A percentile compares a stretch with the other conserved stretches of the same genome.
These are phyloP conservation scores for Indri indri DNA, from an alignment of 2,113 vertebrate species.

Conservation along the genomic window DNA sequence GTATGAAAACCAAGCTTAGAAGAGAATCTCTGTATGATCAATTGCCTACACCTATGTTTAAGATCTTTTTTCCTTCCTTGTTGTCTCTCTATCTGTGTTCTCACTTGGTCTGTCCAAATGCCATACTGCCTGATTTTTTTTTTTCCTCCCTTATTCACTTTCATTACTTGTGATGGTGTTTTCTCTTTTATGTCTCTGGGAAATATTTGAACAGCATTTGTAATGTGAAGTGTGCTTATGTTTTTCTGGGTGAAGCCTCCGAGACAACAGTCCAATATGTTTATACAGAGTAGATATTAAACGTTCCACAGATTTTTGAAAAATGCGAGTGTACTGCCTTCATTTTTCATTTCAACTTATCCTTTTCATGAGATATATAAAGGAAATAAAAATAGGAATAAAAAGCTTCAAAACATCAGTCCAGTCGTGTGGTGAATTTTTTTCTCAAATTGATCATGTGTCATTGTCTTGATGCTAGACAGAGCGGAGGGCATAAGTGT, in stretches of 20 bases:
- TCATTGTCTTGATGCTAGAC: not conserved
- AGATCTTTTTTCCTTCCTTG: not conserved
- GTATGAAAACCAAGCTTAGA: not conserved
- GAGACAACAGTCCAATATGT: not conserved
- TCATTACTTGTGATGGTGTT: constrained; percentile 39
- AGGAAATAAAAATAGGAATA: constrained; percentile 66
- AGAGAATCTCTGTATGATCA: not conserved
- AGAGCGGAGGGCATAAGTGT: not conserved
- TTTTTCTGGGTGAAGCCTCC: not conserved
- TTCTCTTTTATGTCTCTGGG: constrained; percentile 45
- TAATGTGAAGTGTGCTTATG: not conserved
- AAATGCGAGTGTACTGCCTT: not conserved
- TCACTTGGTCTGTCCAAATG: not conserved
- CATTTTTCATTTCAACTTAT: not conserved
- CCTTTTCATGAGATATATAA: constrained; percentile 67
- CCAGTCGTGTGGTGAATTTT: constrained; percentile 22
- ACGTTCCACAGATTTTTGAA: not conserved
- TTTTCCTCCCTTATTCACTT: not conserved
- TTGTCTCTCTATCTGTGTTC: not conserved
- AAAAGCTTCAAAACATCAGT: constrained; percentile 56
- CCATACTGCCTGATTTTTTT: too few relatives aligned
- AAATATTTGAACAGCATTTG: constrained; percentile 40
- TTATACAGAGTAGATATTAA: not conserved
- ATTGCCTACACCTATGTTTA: not conserved
- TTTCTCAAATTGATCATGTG: not conserved